phyloP scores from a whole-genome alignment of 2,113 vertebrate genomes.

The Oreochromis niloticus region DNA sequence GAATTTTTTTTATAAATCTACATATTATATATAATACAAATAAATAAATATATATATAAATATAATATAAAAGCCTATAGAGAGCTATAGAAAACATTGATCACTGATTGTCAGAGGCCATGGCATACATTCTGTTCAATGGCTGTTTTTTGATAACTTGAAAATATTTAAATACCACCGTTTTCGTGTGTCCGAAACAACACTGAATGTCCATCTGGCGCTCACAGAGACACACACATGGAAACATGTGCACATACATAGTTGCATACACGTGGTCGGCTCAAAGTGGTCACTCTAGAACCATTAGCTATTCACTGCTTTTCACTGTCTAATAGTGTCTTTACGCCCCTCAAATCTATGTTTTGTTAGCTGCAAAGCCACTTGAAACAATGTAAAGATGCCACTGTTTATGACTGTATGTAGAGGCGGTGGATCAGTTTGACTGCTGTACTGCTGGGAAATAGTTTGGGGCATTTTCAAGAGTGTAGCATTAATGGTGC shows the following conservation, averaged over 20 bases:
- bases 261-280: conserved; percentile 43
- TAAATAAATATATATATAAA: conserved; percentile 63
- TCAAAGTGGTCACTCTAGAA: conserved; percentile 29
- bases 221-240: conserved; percentile 32
- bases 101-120: conserved; percentile 66
- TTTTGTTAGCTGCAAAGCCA: not conserved
- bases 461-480: conserved; percentile 34
- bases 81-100: conserved; percentile 63
- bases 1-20: conserved; percentile 81
- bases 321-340: not conserved
- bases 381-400: not conserved
- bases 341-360: not conserved
- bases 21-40: conserved; percentile 72
- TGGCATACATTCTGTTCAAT: conserved; percentile 66
- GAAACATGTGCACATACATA: conserved; percentile 21
- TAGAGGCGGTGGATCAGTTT: not conserved
- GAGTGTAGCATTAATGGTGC: conserved; percentile 76
- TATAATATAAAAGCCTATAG: conserved; percentile 68
- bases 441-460: not conserved
- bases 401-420: not conserved
- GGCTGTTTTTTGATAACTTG: conserved; percentile 64
- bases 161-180: conserved; percentile 67
- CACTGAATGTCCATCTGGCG: conserved; percentile 73
- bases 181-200: conserved; percentile 79
- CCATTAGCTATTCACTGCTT: conserved; percentile 2